Percentiles rank a stretch among this genome's conserved stretches.
Evolutionary conservation across 2,888 invertebrate species (phyloP).

Genomic region (Graphium colonna): DNA sequence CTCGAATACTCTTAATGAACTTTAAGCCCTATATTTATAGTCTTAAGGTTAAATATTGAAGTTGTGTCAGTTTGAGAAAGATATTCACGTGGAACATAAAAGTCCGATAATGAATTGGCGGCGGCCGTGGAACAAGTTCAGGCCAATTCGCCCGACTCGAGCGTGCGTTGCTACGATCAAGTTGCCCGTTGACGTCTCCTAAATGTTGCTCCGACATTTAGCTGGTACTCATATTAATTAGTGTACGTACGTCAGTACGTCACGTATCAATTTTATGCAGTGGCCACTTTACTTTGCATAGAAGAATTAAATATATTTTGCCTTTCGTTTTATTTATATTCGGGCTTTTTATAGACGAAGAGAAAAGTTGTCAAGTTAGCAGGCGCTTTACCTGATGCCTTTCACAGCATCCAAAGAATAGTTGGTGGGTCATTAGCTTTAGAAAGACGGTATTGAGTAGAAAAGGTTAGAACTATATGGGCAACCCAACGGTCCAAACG

Average conservation of each 20-base stretch:
- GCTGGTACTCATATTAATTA: neutral
- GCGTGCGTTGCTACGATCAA: conserved; percentile 40
- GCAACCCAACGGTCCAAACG: too few relatives aligned
- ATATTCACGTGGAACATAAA: conserved; percentile 63
- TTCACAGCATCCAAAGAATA: too few relatives aligned
- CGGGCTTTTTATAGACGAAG: too few relatives aligned
- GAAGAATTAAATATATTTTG: too few relatives aligned
- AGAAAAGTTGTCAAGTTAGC: too few relatives aligned
- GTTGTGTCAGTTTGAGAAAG: conserved; percentile 32
- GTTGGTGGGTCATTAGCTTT: too few relatives aligned
- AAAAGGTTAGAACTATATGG: too few relatives aligned
- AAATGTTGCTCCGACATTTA: neutral
- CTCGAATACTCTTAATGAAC: too few relatives aligned
- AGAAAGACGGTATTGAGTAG: too few relatives aligned
- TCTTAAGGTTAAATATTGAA: conserved; percentile 32
- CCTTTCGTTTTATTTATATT: too few relatives aligned
- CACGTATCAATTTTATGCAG: neutral
- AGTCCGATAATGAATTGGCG: conserved; percentile 74
- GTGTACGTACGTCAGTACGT: neutral
- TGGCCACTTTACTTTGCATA: too few relatives aligned
- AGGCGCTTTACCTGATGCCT: too few relatives aligned
- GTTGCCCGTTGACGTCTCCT: conserved; percentile 34
- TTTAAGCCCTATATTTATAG: conserved; percentile 32
- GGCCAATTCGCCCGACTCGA: conserved; percentile 54
- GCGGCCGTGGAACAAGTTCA: conserved; percentile 65